Conservation (phyloP, 2,888 invertebrate genomes). For the Melieria picta region DNA sequence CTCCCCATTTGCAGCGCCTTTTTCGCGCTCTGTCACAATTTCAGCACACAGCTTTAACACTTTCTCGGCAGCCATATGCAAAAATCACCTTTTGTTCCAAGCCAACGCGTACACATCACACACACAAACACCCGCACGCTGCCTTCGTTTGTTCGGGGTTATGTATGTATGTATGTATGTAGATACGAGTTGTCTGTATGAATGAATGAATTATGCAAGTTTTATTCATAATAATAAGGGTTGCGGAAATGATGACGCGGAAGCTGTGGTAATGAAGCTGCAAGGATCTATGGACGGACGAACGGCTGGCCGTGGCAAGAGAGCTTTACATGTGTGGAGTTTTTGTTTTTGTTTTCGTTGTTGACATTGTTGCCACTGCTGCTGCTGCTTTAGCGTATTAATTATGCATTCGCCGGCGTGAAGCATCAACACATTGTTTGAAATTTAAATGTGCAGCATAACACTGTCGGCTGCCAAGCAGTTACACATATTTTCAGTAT, state of each 20-base stretch:
- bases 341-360: slow-evolving; percentile 12
- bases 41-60: slow-evolving; percentile 47
- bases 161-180: slow-evolving; percentile 1
- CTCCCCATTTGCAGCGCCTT: neutral
- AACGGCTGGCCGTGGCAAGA: slow-evolving; percentile 18
- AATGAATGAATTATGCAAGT: slow-evolving; percentile 55
- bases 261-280: slow-evolving; percentile 61
- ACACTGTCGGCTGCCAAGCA: neutral
- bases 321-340: slow-evolving; percentile 20
- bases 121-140: slow-evolving; percentile 28
- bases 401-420: slow-evolving; percentile 59
- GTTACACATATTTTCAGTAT: too few species aligned
- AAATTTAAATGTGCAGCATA: slow-evolving; percentile 26
- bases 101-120: too few species aligned
- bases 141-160: slow-evolving; percentile 52
- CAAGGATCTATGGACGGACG: slow-evolving; percentile 48
- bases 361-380: slow-evolving; percentile 29
- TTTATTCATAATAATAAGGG: slow-evolving; percentile 19
- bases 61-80: too few species aligned
- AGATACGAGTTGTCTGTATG: slow-evolving; percentile 10
- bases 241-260: slow-evolving; percentile 59
- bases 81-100: too few species aligned
- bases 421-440: slow-evolving; percentile 57
- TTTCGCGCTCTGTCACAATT: slow-evolving; percentile 37
- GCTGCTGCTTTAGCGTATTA: slow-evolving; percentile 54